phyloP scores from a whole-genome alignment of 23 tunicate species.

The Clavelina lepadiformis region DNA sequence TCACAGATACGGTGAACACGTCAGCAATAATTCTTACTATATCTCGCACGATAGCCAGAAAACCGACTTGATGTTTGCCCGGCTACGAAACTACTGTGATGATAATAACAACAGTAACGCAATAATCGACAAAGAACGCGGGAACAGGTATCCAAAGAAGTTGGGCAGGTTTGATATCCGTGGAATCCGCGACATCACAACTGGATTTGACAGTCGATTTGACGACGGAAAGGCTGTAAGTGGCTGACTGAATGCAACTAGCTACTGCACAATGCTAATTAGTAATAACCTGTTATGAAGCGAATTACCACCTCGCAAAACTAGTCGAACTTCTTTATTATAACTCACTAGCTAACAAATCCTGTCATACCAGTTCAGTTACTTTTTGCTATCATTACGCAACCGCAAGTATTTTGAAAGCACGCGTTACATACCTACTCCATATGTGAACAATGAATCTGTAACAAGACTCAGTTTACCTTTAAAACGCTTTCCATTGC shows the following conservation, averaged over 20 bases:
- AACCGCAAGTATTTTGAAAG: too few relatives aligned
- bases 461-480: too few relatives aligned
- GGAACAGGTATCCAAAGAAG: conserved; percentile 35
- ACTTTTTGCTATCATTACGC: too few relatives aligned
- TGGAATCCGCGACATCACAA: conserved; percentile 71
- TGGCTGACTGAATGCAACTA: background rate
- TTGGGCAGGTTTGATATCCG: conserved; percentile 50
- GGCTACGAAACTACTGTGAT: conserved; percentile 55
- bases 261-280: too few relatives aligned
- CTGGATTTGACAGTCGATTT: conserved; percentile 81
- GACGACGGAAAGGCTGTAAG: conserved; percentile 60
- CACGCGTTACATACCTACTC: too few relatives aligned
- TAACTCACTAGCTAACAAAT: too few relatives aligned
- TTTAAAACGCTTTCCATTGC: too few relatives aligned
- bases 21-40: conserved; percentile 89
- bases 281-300: too few relatives aligned
- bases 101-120: conserved; percentile 13
- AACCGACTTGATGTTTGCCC: conserved; percentile 62
- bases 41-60: conserved; percentile 62
- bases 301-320: too few relatives aligned
- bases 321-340: too few relatives aligned
- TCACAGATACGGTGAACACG: conserved; percentile 84
- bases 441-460: too few relatives aligned
- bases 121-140: conserved; percentile 37
- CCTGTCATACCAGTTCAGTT: too few relatives aligned